Evolutionary conservation across 2,888 invertebrate species (phyloP), one percentile per base, ranked within the genome.

Genomic region (Exocentrus adspersus): DNA sequence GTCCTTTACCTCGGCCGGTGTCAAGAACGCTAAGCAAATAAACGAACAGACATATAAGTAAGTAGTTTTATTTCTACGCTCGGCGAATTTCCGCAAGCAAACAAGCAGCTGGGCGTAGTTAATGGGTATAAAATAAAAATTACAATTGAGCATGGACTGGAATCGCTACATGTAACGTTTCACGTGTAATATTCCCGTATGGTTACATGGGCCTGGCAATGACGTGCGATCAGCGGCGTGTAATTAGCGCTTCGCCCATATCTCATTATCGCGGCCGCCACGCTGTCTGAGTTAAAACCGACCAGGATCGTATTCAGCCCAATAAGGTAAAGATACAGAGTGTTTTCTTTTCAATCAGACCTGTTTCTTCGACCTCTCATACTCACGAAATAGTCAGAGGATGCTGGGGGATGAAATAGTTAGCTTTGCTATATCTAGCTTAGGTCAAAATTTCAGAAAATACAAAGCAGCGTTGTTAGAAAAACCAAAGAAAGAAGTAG

Each of bases 261-360:
- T 53, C 62, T 69, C 63, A 71, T 69, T 69, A 69, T 57, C 51
- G 43, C 57, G 63, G 71, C 62, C 71, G 67, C 71, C 68, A 71
- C 69, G 71, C 71, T 61, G 71, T 70, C 71, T 71, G 69, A 68
- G 60, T 53, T n/a, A 52, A 53, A 45, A 46, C 30, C n/a, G 24
- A 42, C 12, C 54, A 54, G 54, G 30, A 28, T 9, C 43, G n/a
- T n/a, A n/a, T n/a, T n/a, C n/a, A n/a, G n/a, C n/a, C n/a, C n/a
- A n/a, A n/a, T n/a, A n/a, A n/a, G n/a, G n/a, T n/a, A n/a, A n/a
- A n/a, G n/a, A n/a, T n/a, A n/a, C n/a, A n/a, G n/a, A n/a, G n/a
- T n/a, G n/a, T n/a, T n/a, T n/a, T n/a, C n/a, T n/a, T n/a, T n/a
- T n/a, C n/a, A n/a, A n/a, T n/a, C n/a, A n/a, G n/a, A n/a, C n/a